These are phyloP conservation scores for Zaprionus camerounensis DNA, from an alignment of 1,140 invertebrate genomes.

Conservation along the genomic window DNA sequence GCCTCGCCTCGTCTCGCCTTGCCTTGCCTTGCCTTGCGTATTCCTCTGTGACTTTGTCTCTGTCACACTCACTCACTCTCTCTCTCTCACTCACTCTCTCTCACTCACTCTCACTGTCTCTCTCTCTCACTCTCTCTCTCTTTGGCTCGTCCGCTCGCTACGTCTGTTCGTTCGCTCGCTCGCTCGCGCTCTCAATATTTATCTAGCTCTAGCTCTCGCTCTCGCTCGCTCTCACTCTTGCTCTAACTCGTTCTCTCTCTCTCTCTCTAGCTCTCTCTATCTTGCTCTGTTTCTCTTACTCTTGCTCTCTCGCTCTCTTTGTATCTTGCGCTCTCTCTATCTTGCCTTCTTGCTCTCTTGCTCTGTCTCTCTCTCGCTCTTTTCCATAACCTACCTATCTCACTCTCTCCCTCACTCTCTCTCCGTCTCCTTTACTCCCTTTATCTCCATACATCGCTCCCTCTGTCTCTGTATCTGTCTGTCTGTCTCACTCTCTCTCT, in stretches of 20 bases:
- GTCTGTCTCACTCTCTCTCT: constrained; percentile 1
- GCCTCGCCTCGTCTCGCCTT: constrained; percentile 58
- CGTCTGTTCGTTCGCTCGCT: constrained; percentile 54
- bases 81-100: constrained; percentile 12
- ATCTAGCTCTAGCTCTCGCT: constrained; percentile 4
- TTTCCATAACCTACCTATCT: constrained; percentile 15
- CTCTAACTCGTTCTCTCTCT: constrained; percentile 30
- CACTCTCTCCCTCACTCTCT: constrained; percentile 36
- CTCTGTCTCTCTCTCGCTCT: constrained; percentile 22
- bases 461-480: constrained; percentile 27
- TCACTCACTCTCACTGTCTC: constrained; percentile 20
- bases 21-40: constrained; percentile 52
- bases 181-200: constrained; percentile 36
- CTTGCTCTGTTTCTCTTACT: constrained; percentile 26
- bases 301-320: constrained; percentile 15
- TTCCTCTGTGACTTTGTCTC: constrained; percentile 38
- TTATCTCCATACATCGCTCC: constrained; percentile 36
- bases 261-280: constrained; percentile 8
- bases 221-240: constrained; percentile 9
- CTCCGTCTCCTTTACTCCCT: constrained; percentile 3
- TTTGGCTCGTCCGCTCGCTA: constrained; percentile 44
- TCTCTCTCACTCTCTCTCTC: constrained; percentile 14
- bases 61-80: constrained; percentile 27
- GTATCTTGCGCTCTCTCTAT: constrained; percentile 27
- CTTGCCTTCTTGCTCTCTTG: constrained; percentile 21